Conservation (phyloP, 2,888 invertebrate genomes). For the Vesta saturnalis region DNA sequence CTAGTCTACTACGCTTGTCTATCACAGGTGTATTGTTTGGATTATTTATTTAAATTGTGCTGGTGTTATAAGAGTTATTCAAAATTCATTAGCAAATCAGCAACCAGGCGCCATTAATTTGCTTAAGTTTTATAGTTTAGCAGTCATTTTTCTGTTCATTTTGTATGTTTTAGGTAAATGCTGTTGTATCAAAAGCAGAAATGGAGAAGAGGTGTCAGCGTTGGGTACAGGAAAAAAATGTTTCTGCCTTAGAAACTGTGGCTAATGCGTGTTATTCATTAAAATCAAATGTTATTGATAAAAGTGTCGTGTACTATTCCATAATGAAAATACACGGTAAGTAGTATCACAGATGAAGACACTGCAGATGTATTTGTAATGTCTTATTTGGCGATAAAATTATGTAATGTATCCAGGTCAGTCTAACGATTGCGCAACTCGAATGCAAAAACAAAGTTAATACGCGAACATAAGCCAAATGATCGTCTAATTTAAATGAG, state of each 20-base stretch:
- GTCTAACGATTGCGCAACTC: too few species aligned
- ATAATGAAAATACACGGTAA: slow-evolving; percentile 66
- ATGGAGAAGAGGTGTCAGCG: slow-evolving; percentile 52
- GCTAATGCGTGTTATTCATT: slow-evolving; percentile 46
- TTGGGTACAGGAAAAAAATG: slow-evolving; percentile 54
- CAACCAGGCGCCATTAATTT: too few species aligned
- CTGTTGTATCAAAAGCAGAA: slow-evolving; percentile 55
- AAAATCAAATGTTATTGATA: slow-evolving; percentile 54
- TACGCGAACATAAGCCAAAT: too few species aligned
- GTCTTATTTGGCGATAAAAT: neutral
- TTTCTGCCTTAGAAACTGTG: slow-evolving; percentile 51
- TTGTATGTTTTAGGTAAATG: slow-evolving; percentile 49
- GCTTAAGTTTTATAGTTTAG: slow-evolving; percentile 49
- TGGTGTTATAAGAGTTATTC: too few species aligned
- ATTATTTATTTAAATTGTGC: slow-evolving; percentile 49
- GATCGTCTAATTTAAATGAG: too few species aligned
- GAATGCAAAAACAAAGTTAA: too few species aligned
- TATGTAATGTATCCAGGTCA: too few species aligned
- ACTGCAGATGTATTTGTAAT: too few species aligned
- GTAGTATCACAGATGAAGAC: slow-evolving; percentile 47
- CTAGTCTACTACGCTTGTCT: too few species aligned
- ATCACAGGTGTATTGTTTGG: neutral
- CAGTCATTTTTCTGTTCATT: slow-evolving; percentile 55
- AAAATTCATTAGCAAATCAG: too few species aligned
- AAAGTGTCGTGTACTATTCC: slow-evolving; percentile 61